A percentile compares a stretch with the other conserved stretches of the same genome.
Conservation (phyloP, 23 tunicate species). For the Styela plicata region DNA sequence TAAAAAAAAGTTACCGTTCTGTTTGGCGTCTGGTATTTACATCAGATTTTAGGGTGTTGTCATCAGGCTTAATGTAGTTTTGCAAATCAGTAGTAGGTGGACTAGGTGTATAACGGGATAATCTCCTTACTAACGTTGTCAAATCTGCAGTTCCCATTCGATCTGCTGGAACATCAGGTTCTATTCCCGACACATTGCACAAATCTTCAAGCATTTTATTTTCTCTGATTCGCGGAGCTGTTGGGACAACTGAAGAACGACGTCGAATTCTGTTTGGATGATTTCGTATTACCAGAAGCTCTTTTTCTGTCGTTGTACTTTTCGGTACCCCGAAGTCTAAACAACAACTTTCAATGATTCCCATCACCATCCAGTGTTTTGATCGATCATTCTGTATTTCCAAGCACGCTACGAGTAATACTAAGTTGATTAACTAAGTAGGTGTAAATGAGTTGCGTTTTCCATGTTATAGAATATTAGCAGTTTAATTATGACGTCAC, state of each 20-base stretch:
- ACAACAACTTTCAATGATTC: background rate
- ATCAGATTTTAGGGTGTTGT: background rate
- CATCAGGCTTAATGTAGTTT: background rate
- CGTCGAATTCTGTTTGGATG: conserved; percentile 65
- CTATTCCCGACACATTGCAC: conserved; percentile 47
- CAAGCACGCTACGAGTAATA: no score
- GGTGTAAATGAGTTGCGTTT: no score
- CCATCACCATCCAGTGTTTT: no score
- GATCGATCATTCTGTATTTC: no score
- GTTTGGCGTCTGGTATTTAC: background rate
- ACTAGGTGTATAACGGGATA: background rate
- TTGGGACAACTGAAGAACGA: conserved; percentile 64
- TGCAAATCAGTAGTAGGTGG: background rate
- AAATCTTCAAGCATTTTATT: conserved; percentile 60
- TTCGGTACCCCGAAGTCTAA: background rate
- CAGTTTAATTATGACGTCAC: no score
- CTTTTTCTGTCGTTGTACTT: conserved; percentile 23
- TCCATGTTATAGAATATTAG: no score
- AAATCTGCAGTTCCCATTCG: conserved; percentile 27
- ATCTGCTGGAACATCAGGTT: conserved; percentile 76
- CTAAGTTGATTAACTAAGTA: no score
- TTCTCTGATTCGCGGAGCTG: conserved; percentile 54
- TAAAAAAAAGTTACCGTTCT: background rate
- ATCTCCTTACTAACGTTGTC: conserved; percentile 20
- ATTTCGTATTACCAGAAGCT: conserved; percentile 50